Percentiles rank a stretch among this genome's conserved stretches.
Evolutionary conservation across 2,113 vertebrate species (phyloP).

Genomic region (Acrocephalus kingi): DNA sequence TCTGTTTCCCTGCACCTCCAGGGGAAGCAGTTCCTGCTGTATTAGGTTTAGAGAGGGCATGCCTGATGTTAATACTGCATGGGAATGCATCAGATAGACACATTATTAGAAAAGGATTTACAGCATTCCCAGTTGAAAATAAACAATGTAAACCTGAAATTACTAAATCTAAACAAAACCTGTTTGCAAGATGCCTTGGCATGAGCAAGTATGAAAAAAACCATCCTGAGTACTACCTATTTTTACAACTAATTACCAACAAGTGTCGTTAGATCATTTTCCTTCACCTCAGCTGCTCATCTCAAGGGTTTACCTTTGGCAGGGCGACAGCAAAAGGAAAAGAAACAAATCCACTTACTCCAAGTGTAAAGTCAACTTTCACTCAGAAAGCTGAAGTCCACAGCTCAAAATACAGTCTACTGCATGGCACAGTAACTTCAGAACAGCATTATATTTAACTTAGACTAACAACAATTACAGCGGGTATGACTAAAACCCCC

Average conservation of each 20-base stretch:
- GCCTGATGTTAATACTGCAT: neutral
- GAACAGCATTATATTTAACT: neutral
- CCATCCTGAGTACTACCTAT: neutral
- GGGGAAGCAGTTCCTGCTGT: neutral
- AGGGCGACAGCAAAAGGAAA: neutral
- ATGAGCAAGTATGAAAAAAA: neutral
- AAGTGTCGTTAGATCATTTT: neutral
- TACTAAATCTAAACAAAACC: neutral
- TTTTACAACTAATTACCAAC: neutral
- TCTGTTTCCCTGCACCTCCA: neutral
- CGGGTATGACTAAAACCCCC: neutral
- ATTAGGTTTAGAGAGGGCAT: neutral
- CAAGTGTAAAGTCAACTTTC: neutral
- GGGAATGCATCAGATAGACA: neutral
- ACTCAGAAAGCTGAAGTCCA: neutral
- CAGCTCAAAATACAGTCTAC: neutral
- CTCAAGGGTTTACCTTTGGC: neutral
- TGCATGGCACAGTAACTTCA: accelerated
- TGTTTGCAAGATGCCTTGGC: neutral
- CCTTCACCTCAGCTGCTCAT: neutral
- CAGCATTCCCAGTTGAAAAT: neutral
- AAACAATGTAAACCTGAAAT: neutral
- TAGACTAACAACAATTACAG: neutral
- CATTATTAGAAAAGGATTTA: neutral
- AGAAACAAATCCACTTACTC: neutral